phyloP scores from a whole-genome alignment of 2,888 invertebrate genomes.

The Parnassius smintheus region DNA sequence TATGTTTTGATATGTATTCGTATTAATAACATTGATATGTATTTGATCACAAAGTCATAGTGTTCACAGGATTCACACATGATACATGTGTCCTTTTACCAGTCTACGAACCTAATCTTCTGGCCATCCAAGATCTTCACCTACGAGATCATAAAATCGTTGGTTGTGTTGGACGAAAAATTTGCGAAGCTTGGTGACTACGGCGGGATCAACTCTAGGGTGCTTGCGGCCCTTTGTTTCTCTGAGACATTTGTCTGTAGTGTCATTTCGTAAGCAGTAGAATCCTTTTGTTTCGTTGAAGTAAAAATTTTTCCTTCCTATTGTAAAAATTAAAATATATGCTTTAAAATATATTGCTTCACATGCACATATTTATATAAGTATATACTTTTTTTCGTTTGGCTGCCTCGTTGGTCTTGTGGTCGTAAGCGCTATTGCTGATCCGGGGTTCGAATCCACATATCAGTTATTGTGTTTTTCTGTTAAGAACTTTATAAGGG shows the following conservation, averaged over 20 bases:
- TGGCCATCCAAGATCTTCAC: constrained; percentile 96
- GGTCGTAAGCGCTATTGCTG: too few relatives aligned
- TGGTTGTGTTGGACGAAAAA: constrained; percentile 96
- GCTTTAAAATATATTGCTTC: background rate
- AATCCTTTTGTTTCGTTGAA: constrained; percentile 98
- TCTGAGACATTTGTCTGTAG: constrained; percentile 90
- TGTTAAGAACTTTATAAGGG: too few relatives aligned
- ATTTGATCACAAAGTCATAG: constrained; percentile 57
- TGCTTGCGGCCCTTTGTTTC: constrained; percentile 92
- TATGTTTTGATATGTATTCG: constrained; percentile 57
- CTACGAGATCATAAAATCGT: constrained; percentile 95
- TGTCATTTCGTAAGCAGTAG: constrained; percentile 93
- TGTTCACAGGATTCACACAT: constrained; percentile 32
- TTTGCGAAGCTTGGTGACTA: constrained; percentile 88
- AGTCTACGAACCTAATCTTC: constrained; percentile 82
- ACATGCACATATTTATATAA: background rate
- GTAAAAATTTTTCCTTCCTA: constrained; percentile 93
- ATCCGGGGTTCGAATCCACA: too few relatives aligned
- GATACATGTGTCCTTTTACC: constrained; percentile 28
- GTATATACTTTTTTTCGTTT: background rate
- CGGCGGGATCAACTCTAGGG: constrained; percentile 90
- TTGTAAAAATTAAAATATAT: constrained; percentile 31
- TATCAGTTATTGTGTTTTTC: too few relatives aligned
- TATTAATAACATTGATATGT: constrained; percentile 58
- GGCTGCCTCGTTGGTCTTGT: too few relatives aligned